Conservation (phyloP, 2,113 vertebrate genomes). For the Podiceps cristatus region DNA sequence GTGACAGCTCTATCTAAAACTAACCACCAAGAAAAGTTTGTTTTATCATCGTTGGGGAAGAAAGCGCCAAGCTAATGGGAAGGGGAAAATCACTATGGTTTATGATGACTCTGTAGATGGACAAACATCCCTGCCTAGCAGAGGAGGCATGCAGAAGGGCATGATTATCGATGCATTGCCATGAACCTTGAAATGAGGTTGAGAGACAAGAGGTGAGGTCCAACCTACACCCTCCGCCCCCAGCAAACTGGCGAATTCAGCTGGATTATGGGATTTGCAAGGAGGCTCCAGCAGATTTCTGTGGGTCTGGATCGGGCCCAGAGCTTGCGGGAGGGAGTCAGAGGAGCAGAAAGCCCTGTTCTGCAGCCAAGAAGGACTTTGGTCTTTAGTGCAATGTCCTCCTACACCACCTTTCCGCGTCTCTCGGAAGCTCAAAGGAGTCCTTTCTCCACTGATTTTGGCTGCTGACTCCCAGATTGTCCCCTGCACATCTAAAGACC, state of each 20-base stretch:
- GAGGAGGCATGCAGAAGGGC: not conserved
- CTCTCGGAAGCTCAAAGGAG: not conserved
- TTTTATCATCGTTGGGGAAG: not conserved
- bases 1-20: constrained; percentile 8
- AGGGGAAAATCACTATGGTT: not conserved
- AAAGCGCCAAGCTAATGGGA: not conserved
- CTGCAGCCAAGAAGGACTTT: not conserved
- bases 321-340: not conserved
- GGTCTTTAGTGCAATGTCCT: not conserved
- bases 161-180: fast-evolving
- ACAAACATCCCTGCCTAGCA: not conserved
- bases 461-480: not conserved
- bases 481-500: not conserved
- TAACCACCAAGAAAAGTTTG: not conserved
- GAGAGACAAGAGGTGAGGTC: not conserved
- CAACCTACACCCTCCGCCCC: not conserved
- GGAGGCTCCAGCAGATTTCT: not conserved
- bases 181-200: not conserved
- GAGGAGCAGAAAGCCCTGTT: not conserved
- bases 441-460: not conserved
- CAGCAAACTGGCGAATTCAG: fast-evolving
- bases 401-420: not conserved
- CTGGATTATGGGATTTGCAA: not conserved
- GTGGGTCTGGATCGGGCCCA: not conserved
- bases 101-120: not conserved